phyloP scores from a whole-genome alignment of 1,140 invertebrate genomes.

The Trichoplusia ni region DNA sequence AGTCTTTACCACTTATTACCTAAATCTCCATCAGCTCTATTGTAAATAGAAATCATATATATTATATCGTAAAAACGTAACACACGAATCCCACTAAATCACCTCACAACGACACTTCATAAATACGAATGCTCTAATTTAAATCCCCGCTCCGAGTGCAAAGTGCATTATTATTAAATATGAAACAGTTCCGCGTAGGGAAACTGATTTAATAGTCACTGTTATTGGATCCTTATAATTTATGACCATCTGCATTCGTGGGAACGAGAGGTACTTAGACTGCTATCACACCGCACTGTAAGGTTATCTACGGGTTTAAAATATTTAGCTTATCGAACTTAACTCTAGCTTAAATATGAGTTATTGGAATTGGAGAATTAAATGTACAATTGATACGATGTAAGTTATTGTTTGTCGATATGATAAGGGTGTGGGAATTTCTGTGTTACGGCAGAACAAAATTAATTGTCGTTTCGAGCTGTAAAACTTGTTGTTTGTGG shows the following conservation, averaged over 20 bases:
- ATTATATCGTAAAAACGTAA: too few species aligned
- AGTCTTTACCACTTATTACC: too few species aligned
- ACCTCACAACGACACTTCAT: too few species aligned
- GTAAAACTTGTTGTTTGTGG: too few species aligned
- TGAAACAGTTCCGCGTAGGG: slow-evolving; percentile 55
- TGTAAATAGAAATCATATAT: too few species aligned
- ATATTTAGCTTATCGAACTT: slow-evolving; percentile 5
- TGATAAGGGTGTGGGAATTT: too few species aligned
- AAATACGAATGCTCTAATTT: slow-evolving; percentile 19
- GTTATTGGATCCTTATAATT: slow-evolving; percentile 73
- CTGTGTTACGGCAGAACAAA: too few species aligned
- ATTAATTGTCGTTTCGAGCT: too few species aligned
- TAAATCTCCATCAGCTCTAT: too few species aligned
- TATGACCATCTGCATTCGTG: slow-evolving; percentile 62
- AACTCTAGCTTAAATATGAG: slow-evolving; percentile 1
- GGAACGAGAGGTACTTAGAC: slow-evolving; percentile 47
- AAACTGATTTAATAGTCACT: slow-evolving; percentile 72
- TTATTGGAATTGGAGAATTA: background rate
- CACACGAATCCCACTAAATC: too few species aligned
- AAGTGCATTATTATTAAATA: slow-evolving; percentile 44
- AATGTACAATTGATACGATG: background rate
- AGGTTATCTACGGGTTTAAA: slow-evolving; percentile 4
- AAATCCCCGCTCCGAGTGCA: slow-evolving; percentile 17
- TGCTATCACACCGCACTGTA: slow-evolving; percentile 21
- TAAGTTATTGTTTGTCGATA: background rate